Evolutionary conservation across 2,888 invertebrate genomes (phyloP).

Genomic region (Erebia ligea): DNA sequence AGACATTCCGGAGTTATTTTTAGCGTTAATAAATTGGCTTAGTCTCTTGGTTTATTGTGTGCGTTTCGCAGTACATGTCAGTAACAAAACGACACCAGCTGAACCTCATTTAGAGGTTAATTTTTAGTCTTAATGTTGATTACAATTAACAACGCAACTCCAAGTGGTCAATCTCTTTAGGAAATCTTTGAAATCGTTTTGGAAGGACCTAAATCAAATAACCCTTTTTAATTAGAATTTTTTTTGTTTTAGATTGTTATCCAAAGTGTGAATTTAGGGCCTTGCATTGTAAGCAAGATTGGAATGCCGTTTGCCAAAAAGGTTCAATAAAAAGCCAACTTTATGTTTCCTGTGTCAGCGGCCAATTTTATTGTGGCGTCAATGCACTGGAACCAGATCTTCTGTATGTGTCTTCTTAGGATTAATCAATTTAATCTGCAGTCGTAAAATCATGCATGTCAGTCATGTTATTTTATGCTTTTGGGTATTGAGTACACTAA

Average conservation of each 20-base stretch:
- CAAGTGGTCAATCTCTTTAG: background rate
- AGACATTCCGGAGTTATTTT: slow-evolving; percentile 79
- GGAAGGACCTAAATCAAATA: background rate
- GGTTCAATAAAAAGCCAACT: slow-evolving; percentile 74
- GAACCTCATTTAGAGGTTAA: slow-evolving; percentile 11
- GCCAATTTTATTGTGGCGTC: slow-evolving; percentile 74
- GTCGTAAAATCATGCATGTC: slow-evolving; percentile 44
- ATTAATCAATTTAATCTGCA: slow-evolving; percentile 61
- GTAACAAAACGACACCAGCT: slow-evolving; percentile 47
- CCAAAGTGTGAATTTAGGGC: slow-evolving; percentile 17
- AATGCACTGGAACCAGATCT: slow-evolving; percentile 65
- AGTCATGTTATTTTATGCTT: slow-evolving; percentile 14
- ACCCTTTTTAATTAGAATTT: slow-evolving; percentile 2
- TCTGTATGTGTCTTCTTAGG: slow-evolving; percentile 49
- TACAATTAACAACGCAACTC: background rate
- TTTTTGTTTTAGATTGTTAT: slow-evolving; percentile 15
- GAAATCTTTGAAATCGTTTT: background rate
- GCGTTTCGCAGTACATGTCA: slow-evolving; percentile 59
- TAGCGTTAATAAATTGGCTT: slow-evolving; percentile 82
- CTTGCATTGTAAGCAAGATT: slow-evolving; percentile 8
- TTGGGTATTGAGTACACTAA: slow-evolving; percentile 8
- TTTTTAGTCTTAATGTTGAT: slow-evolving; percentile 8
- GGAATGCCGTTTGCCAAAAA: slow-evolving; percentile 72
- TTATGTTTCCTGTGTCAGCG: slow-evolving; percentile 77
- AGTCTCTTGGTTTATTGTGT: slow-evolving; percentile 77